These are phyloP conservation scores for Pristiophorus japonicus DNA, from an alignment of 2,113 vertebrate species.

Conservation along the genomic window DNA sequence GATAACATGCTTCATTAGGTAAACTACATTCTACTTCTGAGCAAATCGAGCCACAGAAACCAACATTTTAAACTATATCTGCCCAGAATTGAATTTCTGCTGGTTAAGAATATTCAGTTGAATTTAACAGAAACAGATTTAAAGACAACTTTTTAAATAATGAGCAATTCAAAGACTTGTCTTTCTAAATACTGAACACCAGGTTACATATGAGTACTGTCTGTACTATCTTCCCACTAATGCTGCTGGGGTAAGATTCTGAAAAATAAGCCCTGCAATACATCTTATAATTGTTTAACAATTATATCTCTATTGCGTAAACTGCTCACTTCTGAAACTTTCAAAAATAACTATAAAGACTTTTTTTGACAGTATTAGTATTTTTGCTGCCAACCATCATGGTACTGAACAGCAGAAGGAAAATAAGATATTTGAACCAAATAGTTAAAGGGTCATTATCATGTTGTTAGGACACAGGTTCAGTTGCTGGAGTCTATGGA, in stretches of 20 bases:
- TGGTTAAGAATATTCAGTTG: background rate
- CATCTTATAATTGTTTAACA: background rate
- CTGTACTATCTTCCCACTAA: background rate
- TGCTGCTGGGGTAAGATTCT: background rate
- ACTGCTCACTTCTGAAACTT: background rate
- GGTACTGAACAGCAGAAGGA: background rate
- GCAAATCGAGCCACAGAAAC: background rate
- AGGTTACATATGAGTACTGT: background rate
- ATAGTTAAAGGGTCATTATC: background rate
- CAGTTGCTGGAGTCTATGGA: too few relatives aligned
- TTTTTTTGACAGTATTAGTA: background rate
- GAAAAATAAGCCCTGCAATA: background rate
- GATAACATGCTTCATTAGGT: background rate
- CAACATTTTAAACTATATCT: background rate
- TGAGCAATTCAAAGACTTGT: background rate
- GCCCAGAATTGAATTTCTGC: background rate
- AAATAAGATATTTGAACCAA: background rate
- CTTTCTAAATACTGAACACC: background rate
- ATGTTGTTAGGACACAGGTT: background rate
- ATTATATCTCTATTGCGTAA: background rate
- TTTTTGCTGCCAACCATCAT: background rate
- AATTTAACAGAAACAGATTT: background rate
- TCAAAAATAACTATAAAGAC: background rate
- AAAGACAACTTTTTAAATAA: background rate
- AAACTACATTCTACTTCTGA: background rate